Evolutionary conservation across 2,888 invertebrate genomes (phyloP), one percentile per base, ranked within the genome.

Genomic region (Chaetogeoica ovagalla): DNA sequence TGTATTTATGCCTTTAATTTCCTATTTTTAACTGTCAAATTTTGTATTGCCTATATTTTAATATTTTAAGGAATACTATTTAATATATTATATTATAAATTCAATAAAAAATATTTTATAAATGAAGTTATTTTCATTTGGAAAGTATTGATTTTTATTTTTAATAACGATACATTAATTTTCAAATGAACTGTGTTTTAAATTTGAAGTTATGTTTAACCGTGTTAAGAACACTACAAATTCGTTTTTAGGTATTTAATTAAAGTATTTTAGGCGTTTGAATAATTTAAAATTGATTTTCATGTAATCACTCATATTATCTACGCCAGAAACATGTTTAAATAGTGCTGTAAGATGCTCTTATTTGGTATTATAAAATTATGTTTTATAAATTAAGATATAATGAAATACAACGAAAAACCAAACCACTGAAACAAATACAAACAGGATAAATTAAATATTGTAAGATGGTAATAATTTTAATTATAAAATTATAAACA

Each of bases 11-110:
- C 55, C 17, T 55, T 74, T 65, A 37, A 65, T 65, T 74, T 74
- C 55, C 74, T 74, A 65, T 74, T 74, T 57, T 23, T 5, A 74
- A 65, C 55, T 74, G 17, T 39, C 37, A 74, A 15, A 39, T 19
- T 43, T 74, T 74, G 17, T 74, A 39, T 39, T 8, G 17, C 21
- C 21, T 57, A 9, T 62, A n/a, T 63, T 52, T 62, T 62, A 65
- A 55, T 62, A n/a, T 63, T 52, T 62, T 62, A 65, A 55, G 19
- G 30, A 65, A n/a, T 52, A 63, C 55, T 74, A 74, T 63, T 52
- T 63, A 71, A 60, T 30, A 60, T 55, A 23, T n/a, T 19, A 52
- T 21, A 70, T 57, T 43, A 43, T 43, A 43, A 55, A 13, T 37
- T 23, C 30, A 63, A 63, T 55, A 37, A 5, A 63, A 63, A 63